Percentiles rank a stretch among this genome's conserved stretches.
These are phyloP conservation scores for Eurytoma adleriae DNA, from an alignment of 2,888 invertebrate species.

Conservation along the genomic window DNA sequence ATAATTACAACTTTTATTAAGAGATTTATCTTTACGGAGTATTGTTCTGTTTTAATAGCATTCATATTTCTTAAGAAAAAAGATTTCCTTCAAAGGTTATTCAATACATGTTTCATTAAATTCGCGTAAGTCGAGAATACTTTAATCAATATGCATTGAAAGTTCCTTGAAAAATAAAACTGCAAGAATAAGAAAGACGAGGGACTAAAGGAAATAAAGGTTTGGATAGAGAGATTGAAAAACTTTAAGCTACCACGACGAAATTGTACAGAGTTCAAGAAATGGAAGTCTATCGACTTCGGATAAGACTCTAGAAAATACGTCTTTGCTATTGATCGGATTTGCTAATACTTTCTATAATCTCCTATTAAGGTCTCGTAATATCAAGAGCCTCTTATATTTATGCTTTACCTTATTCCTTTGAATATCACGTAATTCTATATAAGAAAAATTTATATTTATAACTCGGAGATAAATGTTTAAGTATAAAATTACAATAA, in stretches of 20 bases:
- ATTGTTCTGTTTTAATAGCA: too few relatives aligned
- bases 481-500: too few relatives aligned
- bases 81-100: too few relatives aligned
- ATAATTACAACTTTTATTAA: too few relatives aligned
- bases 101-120: background rate
- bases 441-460: too few relatives aligned
- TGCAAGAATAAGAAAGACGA: background rate
- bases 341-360: constrained; percentile 28
- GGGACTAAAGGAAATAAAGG: background rate
- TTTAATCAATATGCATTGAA: constrained; percentile 7
- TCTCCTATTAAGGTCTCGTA: constrained; percentile 29
- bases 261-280: constrained; percentile 14
- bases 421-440: too few relatives aligned
- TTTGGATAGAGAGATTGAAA: constrained; percentile 17
- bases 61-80: too few relatives aligned
- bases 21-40: too few relatives aligned
- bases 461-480: too few relatives aligned
- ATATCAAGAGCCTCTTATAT: background rate
- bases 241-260: constrained; percentile 17
- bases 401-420: too few relatives aligned
- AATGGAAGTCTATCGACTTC: constrained; percentile 12
- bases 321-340: constrained; percentile 28
- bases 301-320: constrained; percentile 23
- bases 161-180: constrained; percentile 1
- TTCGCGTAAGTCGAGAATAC: background rate